Evolutionary conservation across 2,888 invertebrate genomes (phyloP), one percentile per base, ranked within the genome.

Genomic region (Andrena trimmerana): DNA sequence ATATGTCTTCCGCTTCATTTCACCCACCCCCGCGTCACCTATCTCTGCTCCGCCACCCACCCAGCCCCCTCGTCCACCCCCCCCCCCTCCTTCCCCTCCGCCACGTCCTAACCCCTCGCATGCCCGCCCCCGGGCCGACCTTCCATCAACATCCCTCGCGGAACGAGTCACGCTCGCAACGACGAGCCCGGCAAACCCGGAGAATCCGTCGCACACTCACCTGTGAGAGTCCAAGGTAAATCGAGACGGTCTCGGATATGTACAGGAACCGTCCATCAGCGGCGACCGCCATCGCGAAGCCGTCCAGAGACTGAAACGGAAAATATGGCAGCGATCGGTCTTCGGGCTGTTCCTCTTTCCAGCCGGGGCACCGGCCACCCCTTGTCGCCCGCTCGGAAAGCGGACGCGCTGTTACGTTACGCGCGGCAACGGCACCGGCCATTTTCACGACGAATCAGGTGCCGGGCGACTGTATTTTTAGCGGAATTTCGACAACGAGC

Each of bases 181-280:
- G 72, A 78, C 75, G 24, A 50, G 36, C 36, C 33, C 50, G 42
- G 50, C 50, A 31, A 60, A 65, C 48, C 36, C 50, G 60, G 62
- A 16, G 48, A 70, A 16, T 27, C 16, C 7, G 62, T 33, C 42
- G 52, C 65, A 71, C 66, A 95, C 96, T 96, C 95, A 98, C 99
- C 97, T 99, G 99, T 95, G 99, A 99, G 94, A 99, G 97, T 92
- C 99, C 99, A 95, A 99, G 96, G 96, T 99, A 99, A 95, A 99
- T 99, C 94, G 99, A 99, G 93, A 99, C 99, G 92, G 99, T 99
- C 96, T 99, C 99, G 91, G 99, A 99, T 95, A 99, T 99, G 96
- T 99, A 99, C 94, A 99, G 96, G 95, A 99, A 99, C 94, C 99
- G 96, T 87, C 99, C 99, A 95, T 99, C 99, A 88, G 98, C 97